These are phyloP conservation scores for Pavo muticus DNA, from an alignment of 2,113 vertebrate species.

Conservation along the genomic window DNA sequence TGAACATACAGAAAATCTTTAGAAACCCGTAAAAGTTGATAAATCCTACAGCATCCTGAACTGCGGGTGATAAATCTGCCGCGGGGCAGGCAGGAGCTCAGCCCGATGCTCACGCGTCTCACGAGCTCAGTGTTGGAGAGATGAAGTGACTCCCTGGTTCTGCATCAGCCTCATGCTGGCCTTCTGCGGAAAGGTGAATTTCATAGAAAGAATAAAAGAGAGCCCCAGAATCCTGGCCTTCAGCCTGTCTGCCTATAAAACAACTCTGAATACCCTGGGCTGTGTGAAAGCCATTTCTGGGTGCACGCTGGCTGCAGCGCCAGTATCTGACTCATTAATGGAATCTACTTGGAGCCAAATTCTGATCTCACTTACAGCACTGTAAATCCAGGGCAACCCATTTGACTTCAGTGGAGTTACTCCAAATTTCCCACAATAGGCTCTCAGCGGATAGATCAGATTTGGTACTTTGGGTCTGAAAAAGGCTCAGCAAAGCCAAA, in stretches of 20 bases:
- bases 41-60: conserved; percentile 42
- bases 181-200: conserved; percentile 51
- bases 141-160: conserved; percentile 46
- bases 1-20: conserved; percentile 39
- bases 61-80: conserved; percentile 26
- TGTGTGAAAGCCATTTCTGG: conserved; percentile 65
- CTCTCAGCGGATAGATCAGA: conserved; percentile 47
- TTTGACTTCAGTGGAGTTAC: conserved; percentile 57
- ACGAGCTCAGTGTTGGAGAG: not conserved
- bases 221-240: conserved; percentile 57
- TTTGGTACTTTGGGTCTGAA: conserved; percentile 30
- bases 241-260: conserved; percentile 65
- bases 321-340: conserved; percentile 74
- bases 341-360: conserved; percentile 65
- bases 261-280: conserved; percentile 49
- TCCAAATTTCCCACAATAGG: conserved; percentile 67
- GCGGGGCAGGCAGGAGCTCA: conserved; percentile 36
- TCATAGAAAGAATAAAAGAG: conserved; percentile 55
- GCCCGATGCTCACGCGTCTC: conserved; percentile 1
- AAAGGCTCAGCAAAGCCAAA: conserved; percentile 45
- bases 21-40: conserved; percentile 49
- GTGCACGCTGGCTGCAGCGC: conserved; percentile 46
- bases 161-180: conserved; percentile 28
- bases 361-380: conserved; percentile 73
- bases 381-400: conserved; percentile 67